Percentiles rank a stretch among this genome's conserved stretches.
Conservation (phyloP, 2,113 vertebrate genomes). For the Camelus bactrianus region DNA sequence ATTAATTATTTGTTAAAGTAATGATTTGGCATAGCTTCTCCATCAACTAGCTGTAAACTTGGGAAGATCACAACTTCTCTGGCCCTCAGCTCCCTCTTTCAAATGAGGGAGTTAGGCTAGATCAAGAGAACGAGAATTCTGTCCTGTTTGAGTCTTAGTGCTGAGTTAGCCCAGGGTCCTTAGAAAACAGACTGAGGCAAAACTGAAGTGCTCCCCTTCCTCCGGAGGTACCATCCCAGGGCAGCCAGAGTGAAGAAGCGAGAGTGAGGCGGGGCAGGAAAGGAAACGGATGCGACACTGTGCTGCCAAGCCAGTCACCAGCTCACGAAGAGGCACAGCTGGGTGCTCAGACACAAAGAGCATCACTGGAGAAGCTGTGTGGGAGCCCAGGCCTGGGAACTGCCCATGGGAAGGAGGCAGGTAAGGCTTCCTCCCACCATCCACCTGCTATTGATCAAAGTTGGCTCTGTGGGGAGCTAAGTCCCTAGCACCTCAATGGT, state of each 20-base stretch:
- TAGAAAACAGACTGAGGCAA: neutral
- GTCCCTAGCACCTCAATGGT: neutral
- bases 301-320: neutral
- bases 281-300: neutral
- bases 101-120: neutral
- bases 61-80: neutral
- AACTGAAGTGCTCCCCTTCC: neutral
- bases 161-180: neutral
- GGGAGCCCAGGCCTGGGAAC: neutral
- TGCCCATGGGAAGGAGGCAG: accelerated
- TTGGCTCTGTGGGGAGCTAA: neutral
- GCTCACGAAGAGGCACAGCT: no score
- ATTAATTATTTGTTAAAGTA: neutral
- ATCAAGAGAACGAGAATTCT: neutral
- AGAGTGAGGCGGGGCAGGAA: neutral
- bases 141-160: neutral
- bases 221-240: accelerated
- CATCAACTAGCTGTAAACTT: neutral
- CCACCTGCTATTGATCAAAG: neutral
- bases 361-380: neutral
- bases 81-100: neutral
- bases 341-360: neutral
- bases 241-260: neutral
- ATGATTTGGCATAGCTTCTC: neutral
- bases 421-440: neutral